Percentiles rank a stretch among this genome's conserved stretches.
These are phyloP conservation scores for Gallirallus australis DNA, from an alignment of 2,797 vertebrate species.

Conservation along the genomic window DNA sequence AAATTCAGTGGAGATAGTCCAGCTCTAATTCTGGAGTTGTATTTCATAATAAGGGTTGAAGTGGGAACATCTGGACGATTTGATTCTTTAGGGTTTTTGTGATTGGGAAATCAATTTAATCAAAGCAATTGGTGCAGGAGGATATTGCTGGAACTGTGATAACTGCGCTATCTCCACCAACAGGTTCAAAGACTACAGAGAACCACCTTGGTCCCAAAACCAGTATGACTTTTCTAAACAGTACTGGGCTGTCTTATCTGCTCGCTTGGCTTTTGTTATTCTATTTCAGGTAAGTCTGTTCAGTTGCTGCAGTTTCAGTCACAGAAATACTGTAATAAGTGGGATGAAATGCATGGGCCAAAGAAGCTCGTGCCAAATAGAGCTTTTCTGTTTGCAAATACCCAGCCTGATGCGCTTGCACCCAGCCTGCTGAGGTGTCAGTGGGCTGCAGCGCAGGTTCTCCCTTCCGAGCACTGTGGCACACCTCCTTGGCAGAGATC, in stretches of 20 bases:
- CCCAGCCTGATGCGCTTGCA: background rate
- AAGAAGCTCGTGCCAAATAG: background rate
- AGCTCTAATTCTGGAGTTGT: slow-evolving; percentile 18
- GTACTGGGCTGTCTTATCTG: slow-evolving; percentile 95
- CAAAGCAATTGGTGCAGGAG: background rate
- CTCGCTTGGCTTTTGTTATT: slow-evolving; percentile 94
- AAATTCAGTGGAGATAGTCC: background rate
- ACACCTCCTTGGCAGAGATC: background rate
- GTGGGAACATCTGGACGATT: slow-evolving; percentile 15
- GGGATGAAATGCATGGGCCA: background rate
- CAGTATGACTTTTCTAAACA: slow-evolving; percentile 95
- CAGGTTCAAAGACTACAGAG: slow-evolving; percentile 98
- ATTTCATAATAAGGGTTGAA: slow-evolving; percentile 2
- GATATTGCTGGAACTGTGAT: background rate
- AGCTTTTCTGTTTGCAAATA: background rate
- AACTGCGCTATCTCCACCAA: slow-evolving; percentile 8
- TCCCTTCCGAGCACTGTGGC: background rate
- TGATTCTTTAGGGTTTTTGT: background rate
- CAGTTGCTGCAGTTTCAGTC: background rate
- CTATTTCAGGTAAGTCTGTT: slow-evolving; percentile 91
- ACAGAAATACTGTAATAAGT: background rate
- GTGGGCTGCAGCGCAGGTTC: background rate
- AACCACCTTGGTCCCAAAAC: slow-evolving; percentile 91
- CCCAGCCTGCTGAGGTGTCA: background rate
- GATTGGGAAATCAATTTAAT: background rate